A percentile compares a stretch with the other conserved stretches of the same genome.
phyloP scores from a whole-genome alignment of 2,888 invertebrate genomes.

The Argyra leucocephala region DNA sequence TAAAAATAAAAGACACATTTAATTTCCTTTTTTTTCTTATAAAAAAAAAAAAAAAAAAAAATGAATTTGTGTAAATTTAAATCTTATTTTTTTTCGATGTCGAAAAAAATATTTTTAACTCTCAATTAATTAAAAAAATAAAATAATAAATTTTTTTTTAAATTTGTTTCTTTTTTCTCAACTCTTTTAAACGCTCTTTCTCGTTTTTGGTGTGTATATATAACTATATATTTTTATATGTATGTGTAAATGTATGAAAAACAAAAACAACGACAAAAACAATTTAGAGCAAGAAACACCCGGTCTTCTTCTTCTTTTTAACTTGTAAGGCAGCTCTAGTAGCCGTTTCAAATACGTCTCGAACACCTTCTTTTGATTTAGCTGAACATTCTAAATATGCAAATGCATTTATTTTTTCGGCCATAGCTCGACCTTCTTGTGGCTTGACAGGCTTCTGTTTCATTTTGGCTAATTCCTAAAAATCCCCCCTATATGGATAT shows the following conservation, averaged over 20 bases:
- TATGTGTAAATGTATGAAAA: background rate
- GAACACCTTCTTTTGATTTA: slow-evolving; percentile 97
- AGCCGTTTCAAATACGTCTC: slow-evolving; percentile 98
- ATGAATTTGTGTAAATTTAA: too few relatives aligned
- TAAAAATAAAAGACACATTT: too few relatives aligned
- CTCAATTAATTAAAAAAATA: background rate
- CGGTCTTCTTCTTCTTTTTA: slow-evolving; percentile 88
- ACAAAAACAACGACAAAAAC: slow-evolving; percentile 4
- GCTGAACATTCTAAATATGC: slow-evolving; percentile 98
- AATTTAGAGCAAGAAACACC: slow-evolving; percentile 71
- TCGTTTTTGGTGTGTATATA: background rate
- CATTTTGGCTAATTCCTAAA: slow-evolving; percentile 84
- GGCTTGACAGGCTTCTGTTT: slow-evolving; percentile 97
- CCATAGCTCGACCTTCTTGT: slow-evolving; percentile 95
- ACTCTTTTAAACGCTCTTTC: too few relatives aligned
- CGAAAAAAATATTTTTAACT: too few relatives aligned
- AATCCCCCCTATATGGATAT: too few relatives aligned
- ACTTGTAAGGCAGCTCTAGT: slow-evolving; percentile 96
- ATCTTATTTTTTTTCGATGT: too few relatives aligned
- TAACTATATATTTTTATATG: background rate
- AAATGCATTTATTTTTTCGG: slow-evolving; percentile 96
- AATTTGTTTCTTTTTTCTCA: too few relatives aligned
- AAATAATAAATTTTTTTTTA: too few relatives aligned
- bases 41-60: too few relatives aligned
- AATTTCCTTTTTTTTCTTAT: too few relatives aligned